Conservation (phyloP, 2,797 vertebrate species). For the Anguilla pacifica region DNA sequence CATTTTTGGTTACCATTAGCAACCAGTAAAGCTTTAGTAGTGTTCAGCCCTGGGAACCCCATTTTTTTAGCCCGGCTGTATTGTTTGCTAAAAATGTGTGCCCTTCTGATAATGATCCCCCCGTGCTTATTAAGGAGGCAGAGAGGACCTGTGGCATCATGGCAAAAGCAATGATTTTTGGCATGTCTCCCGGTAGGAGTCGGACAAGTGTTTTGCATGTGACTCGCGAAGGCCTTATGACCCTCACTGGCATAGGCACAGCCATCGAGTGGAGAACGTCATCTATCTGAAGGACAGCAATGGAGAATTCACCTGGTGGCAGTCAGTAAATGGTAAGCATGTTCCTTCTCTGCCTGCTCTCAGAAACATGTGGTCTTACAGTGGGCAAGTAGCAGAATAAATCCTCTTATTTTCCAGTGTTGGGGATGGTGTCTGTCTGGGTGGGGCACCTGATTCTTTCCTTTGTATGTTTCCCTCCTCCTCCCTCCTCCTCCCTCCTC, state of each 20-base stretch:
- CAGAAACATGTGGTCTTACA: background rate
- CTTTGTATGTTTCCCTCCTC: constrained; percentile 17
- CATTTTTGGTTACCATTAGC: constrained; percentile 28
- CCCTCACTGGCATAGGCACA: constrained; percentile 58
- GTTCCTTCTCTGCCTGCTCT: constrained; percentile 28
- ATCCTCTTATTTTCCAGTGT: constrained; percentile 5
- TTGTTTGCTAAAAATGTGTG: background rate
- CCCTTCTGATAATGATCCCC: background rate
- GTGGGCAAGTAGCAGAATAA: background rate
- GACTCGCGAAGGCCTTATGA: constrained; percentile 70
- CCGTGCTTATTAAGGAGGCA: background rate
- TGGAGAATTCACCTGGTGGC: constrained; percentile 81
- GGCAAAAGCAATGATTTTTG: background rate
- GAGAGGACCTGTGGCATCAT: background rate
- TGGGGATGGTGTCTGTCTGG: background rate
- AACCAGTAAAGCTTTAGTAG: background rate
- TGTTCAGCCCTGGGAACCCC: background rate
- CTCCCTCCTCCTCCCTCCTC: background rate
- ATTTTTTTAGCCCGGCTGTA: background rate
- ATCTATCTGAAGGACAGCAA: constrained; percentile 71
- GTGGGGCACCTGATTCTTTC: constrained; percentile 23
- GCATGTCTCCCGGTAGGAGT: constrained; percentile 65
- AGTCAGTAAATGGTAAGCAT: constrained; percentile 81
- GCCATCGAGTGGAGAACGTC: constrained; percentile 82
- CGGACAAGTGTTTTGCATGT: constrained; percentile 84